phyloP scores from a whole-genome alignment of 2,888 invertebrate genomes.

The Caenorhabditis parvicauda region DNA sequence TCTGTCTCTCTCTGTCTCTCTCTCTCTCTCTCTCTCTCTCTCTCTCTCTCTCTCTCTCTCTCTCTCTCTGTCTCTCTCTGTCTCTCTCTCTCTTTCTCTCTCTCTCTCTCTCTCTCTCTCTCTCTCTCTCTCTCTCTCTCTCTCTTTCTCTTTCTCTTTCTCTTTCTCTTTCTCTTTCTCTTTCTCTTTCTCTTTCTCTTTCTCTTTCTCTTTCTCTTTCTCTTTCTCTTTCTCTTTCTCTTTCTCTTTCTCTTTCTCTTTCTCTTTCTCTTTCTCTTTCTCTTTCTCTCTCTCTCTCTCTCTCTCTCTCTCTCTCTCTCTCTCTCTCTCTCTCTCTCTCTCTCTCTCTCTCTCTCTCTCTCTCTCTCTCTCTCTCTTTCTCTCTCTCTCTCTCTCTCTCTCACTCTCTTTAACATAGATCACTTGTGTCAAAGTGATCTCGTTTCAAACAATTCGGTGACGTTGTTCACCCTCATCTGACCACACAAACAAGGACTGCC shows the following conservation, averaged over 20 bases:
- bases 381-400: not conserved
- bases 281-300: not conserved
- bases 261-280: not conserved
- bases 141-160: conserved; percentile 2
- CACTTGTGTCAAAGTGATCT: not conserved
- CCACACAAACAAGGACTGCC: no score
- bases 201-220: not conserved
- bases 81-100: no score
- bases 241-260: not conserved
- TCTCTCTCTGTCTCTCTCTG: no score
- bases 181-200: not conserved
- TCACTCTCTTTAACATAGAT: not conserved
- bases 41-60: no score
- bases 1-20: not conserved
- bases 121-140: no score
- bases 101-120: no score
- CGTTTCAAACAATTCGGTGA: no score
- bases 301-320: not conserved
- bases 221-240: not conserved
- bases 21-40: not conserved
- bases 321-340: not conserved
- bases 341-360: not conserved
- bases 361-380: not conserved
- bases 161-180: not conserved
- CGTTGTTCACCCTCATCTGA: no score